Evolutionary conservation across 2,888 invertebrate genomes (phyloP), one percentile per base, ranked within the genome.

Genomic region (Xylocampa areola): DNA sequence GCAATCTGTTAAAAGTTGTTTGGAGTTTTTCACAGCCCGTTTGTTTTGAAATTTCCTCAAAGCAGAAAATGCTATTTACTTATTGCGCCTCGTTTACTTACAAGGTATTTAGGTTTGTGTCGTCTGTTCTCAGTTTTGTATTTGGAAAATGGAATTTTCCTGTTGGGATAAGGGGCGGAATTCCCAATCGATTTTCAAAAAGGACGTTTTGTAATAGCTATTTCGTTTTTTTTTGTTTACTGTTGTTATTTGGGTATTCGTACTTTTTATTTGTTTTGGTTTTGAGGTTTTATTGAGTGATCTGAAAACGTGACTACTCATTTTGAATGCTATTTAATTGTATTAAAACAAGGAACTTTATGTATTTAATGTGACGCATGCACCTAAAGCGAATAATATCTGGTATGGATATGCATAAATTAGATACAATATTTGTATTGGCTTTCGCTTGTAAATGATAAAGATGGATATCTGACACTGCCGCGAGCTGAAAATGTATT

Each of bases 21-120:
- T 79, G 81, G 79, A 84, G 80, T 83, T 86, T 86, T 88, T 85
- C 84, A 87, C 82, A 85, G 82, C 67, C 79, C 84, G 85, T 89
- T 90, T 90, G 86, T 89, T 88, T 88, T 86, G 80, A 86, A 87
- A 86, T 86, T 86, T 73, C 77, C 81, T 85, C 89, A 88, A 89
- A 88, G 87, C 81, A 82, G 85, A 83, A 86, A 86, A 86, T 81
- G 86, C 84, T 90, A 92, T 92, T 91, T 91, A 90, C 91, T 92
- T 90, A 92, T 90, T 90, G 89, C 88, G 91, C 87, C 85, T 90
- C 91, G 91, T 91, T 92, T 92, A 89, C 91, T 91, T 90, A 92
- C 91, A 90, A 90, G 91, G 92, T 90, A 91, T 92, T 92, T 91
- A 91, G 89, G 89, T 86, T 81, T 84, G 86, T 85, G 87, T 86